Conservation (phyloP, 2,113 vertebrate genomes). For the Pseudorasbora parva region DNA sequence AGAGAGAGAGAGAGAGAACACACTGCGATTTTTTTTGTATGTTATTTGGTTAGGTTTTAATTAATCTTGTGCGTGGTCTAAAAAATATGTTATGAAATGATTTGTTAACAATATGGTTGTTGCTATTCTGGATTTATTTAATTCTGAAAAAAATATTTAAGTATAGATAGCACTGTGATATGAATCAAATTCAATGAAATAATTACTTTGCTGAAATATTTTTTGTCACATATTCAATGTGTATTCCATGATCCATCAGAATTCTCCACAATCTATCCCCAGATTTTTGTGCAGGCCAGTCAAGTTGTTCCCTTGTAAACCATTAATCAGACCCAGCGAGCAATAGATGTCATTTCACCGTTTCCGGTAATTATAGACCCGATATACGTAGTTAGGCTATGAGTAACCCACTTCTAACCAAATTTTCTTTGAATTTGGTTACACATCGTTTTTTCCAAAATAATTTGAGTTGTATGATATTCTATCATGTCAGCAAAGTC, state of each 20-base stretch:
- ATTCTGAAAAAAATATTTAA: not conserved
- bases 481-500: no score
- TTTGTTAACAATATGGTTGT: not conserved
- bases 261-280: not conserved
- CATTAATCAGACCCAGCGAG: not conserved
- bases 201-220: not conserved
- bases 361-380: no score
- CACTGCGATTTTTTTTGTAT: not conserved
- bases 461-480: no score
- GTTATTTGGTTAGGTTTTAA: not conserved
- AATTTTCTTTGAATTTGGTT: no score
- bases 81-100: not conserved
- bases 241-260: not conserved
- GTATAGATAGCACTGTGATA: not conserved
- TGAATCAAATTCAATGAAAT: not conserved
- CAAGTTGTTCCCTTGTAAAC: not conserved
- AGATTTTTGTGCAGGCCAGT: not conserved
- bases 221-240: not conserved
- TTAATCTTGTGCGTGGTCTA: not conserved
- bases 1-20: no score
- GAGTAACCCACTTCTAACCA: no score
- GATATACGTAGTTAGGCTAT: no score
- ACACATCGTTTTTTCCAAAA: no score
- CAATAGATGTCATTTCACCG: no score
- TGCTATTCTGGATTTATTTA: no score